Conservation (phyloP, 2,113 vertebrate species). For the Trematomus loennbergii region DNA sequence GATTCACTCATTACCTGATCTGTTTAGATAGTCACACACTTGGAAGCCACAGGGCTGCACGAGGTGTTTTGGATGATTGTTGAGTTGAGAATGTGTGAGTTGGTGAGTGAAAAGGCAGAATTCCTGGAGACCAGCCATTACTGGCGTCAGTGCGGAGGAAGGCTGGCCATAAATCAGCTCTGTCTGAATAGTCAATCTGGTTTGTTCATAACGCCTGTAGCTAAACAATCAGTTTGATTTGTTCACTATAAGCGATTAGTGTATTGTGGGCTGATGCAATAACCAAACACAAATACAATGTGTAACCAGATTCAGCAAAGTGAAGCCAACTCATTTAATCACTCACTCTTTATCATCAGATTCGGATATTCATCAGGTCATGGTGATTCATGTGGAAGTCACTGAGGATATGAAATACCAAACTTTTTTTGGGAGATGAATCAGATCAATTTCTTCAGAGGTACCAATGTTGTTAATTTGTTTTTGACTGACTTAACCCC, state of each 20-base stretch:
- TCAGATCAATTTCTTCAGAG: not conserved
- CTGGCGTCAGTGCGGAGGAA: conserved; percentile 68
- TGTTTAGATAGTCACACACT: conserved; percentile 18
- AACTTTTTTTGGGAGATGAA: not conserved
- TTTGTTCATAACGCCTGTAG: conserved; percentile 50
- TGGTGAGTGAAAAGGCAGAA: conserved; percentile 64
- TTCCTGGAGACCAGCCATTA: conserved; percentile 56
- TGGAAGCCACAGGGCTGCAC: conserved; percentile 11
- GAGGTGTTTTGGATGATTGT: conserved; percentile 56
- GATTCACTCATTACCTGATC: conserved; percentile 8
- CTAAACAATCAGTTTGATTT: conserved; percentile 62
- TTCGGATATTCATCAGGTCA: conserved; percentile 3
- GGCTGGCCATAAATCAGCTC: conserved; percentile 66
- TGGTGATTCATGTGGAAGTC: conserved; percentile 3
- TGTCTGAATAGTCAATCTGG: conserved; percentile 62
- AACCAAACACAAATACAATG: conserved; percentile 30
- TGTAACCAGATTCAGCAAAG: not conserved
- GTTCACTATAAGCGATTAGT: conserved; percentile 42
- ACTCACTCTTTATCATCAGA: conserved; percentile 6
- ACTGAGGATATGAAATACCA: not conserved
- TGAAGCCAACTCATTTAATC: not conserved
- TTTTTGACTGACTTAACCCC: conserved; percentile 4
- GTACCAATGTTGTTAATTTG: conserved; percentile 1
- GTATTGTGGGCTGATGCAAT: conserved; percentile 23
- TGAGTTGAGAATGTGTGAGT: conserved; percentile 55